Evolutionary conservation across 2,888 invertebrate genomes (phyloP).

Genomic region (Neoascia interrupta): DNA sequence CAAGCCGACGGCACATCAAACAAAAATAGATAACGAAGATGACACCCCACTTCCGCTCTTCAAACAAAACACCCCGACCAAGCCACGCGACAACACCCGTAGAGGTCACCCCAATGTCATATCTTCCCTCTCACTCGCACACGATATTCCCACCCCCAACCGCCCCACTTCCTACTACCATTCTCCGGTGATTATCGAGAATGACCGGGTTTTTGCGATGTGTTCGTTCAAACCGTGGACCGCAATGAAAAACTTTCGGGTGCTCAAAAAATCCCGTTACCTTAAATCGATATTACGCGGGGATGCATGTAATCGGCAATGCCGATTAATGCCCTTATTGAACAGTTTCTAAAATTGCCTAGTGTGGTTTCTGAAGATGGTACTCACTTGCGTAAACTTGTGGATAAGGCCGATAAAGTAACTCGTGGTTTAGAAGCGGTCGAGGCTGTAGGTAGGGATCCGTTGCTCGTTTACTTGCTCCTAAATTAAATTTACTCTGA

Average conservation of each 20-base stretch:
- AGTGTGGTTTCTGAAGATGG: background rate
- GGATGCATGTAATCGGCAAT: background rate
- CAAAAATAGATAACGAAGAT: too few species aligned
- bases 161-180: too few species aligned
- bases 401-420: background rate
- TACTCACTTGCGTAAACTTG: background rate
- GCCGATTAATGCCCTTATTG: slow-evolving; percentile 12
- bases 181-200: slow-evolving; percentile 23
- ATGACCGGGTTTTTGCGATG: slow-evolving; percentile 17
- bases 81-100: too few species aligned
- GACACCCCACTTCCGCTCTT: too few species aligned
- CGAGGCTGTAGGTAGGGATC: slow-evolving; percentile 5
- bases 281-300: slow-evolving; percentile 4
- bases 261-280: slow-evolving; percentile 3
- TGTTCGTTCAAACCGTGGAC: slow-evolving; percentile 10
- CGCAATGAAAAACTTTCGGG: background rate
- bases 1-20: too few species aligned
- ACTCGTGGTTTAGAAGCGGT: slow-evolving; percentile 11
- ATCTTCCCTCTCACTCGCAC: too few species aligned
- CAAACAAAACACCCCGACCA: too few species aligned
- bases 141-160: too few species aligned
- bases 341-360: background rate
- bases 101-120: too few species aligned
- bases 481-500: slow-evolving; percentile 9
- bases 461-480: slow-evolving; percentile 10